Evolutionary conservation across 1,140 invertebrate species (phyloP).

Genomic region (Penaeus indicus): DNA sequence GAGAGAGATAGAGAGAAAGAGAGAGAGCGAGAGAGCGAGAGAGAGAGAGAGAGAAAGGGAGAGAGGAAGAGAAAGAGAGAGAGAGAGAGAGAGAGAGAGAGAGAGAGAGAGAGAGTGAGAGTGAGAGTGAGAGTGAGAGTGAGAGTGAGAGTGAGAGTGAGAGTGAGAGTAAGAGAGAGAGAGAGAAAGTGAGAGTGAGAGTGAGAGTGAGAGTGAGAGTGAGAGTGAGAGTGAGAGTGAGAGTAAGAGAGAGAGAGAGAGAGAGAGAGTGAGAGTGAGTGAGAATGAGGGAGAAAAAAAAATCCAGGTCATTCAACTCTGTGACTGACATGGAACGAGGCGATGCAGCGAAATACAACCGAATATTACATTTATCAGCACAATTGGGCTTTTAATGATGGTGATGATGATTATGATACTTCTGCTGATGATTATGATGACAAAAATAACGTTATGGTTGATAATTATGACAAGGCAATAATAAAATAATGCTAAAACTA

Average conservation of each 20-base stretch:
- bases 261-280: not conserved
- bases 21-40: not conserved
- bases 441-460: too few species aligned
- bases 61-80: constrained; percentile 13
- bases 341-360: not conserved
- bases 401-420: too few species aligned
- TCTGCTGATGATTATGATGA: too few species aligned
- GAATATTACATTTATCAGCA: too few species aligned
- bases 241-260: not conserved
- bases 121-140: not conserved
- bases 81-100: not conserved
- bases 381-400: too few species aligned
- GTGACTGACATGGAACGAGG: not conserved
- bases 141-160: not conserved
- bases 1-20: too few species aligned
- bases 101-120: not conserved
- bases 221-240: constrained; percentile 2
- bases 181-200: not conserved
- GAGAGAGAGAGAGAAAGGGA: constrained; percentile 10
- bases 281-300: not conserved
- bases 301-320: not conserved
- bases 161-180: constrained; percentile 3
- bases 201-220: not conserved
- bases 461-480: too few species aligned
- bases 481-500: too few species aligned